These are phyloP conservation scores for Monochamus alternatus DNA, from an alignment of 2,888 invertebrate genomes.

Conservation along the genomic window DNA sequence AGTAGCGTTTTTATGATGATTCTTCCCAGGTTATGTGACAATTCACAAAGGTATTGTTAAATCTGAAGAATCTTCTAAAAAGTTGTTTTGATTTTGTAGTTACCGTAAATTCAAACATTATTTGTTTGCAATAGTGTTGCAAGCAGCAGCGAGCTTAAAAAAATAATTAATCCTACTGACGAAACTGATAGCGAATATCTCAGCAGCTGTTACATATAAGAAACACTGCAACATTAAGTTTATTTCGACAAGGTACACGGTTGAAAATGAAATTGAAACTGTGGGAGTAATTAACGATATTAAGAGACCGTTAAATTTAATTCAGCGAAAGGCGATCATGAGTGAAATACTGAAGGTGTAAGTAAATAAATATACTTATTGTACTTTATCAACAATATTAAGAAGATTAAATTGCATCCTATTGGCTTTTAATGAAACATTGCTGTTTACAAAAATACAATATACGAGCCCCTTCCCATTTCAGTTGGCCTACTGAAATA, in stretches of 20 bases:
- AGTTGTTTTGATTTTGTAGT: neutral
- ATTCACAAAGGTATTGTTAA: neutral
- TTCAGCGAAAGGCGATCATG: neutral
- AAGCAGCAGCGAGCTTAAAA: neutral
- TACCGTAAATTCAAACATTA: neutral
- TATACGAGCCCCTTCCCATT: too few relatives aligned
- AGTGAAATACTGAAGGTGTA: neutral
- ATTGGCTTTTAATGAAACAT: too few relatives aligned
- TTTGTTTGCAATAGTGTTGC: neutral
- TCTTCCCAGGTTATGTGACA: neutral
- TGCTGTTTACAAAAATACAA: too few relatives aligned
- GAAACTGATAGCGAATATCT: neutral
- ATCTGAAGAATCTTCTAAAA: neutral
- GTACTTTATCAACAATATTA: too few relatives aligned
- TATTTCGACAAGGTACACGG: too few relatives aligned
- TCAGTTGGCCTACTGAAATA: too few relatives aligned
- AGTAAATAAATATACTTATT: too few relatives aligned
- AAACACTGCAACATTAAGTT: too few relatives aligned
- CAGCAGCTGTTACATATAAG: neutral
- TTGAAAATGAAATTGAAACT: neutral
- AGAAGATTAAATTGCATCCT: too few relatives aligned
- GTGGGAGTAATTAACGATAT: neutral
- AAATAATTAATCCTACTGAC: neutral
- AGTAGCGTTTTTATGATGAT: too few relatives aligned
- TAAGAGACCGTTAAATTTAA: neutral